Percentiles rank a stretch among this genome's conserved stretches.
Conservation (phyloP, 1,140 invertebrate species). For the Cryptotermes secundus region DNA sequence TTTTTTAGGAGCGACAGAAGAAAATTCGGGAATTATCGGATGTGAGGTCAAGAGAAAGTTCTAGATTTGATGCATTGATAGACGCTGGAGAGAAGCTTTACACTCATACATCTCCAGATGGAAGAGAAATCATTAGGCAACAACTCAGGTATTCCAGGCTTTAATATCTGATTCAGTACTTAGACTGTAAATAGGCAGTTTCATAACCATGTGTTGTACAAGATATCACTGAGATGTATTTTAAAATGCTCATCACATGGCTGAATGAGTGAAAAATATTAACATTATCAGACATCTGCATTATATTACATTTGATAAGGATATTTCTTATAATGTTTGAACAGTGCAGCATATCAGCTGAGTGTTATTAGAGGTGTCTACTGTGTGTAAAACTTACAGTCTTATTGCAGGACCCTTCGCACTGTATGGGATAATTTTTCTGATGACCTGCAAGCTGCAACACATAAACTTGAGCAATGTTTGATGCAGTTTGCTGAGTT, state of each 20-base stretch:
- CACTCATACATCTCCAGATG: slow-evolving; percentile 88
- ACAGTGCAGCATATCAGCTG: neutral
- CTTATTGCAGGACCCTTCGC: slow-evolving; percentile 63
- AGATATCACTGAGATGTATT: too few species aligned
- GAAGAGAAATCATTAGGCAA: slow-evolving; percentile 86
- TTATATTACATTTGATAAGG: neutral
- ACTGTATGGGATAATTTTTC: slow-evolving; percentile 84
- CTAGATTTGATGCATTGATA: slow-evolving; percentile 81
- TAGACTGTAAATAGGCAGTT: too few species aligned
- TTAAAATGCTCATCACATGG: too few species aligned
- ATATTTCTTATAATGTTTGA: neutral
- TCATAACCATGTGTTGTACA: too few species aligned
- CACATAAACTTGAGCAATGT: slow-evolving; percentile 83
- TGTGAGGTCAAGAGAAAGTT: slow-evolving; percentile 74
- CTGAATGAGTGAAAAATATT: too few species aligned
- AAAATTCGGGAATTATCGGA: slow-evolving; percentile 81
- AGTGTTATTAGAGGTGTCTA: neutral
- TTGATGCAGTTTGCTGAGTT: slow-evolving; percentile 88
- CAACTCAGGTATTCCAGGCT: slow-evolving; percentile 61
- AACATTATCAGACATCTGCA: neutral
- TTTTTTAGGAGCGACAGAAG: slow-evolving; percentile 71
- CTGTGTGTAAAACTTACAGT: neutral
- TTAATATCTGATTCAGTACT: neutral
- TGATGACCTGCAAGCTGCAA: slow-evolving; percentile 75
- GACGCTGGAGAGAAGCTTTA: slow-evolving; percentile 91